Evolutionary conservation across 2,888 invertebrate genomes (phyloP), one percentile per base, ranked within the genome.

Genomic region (Agrilus cyanescens): DNA sequence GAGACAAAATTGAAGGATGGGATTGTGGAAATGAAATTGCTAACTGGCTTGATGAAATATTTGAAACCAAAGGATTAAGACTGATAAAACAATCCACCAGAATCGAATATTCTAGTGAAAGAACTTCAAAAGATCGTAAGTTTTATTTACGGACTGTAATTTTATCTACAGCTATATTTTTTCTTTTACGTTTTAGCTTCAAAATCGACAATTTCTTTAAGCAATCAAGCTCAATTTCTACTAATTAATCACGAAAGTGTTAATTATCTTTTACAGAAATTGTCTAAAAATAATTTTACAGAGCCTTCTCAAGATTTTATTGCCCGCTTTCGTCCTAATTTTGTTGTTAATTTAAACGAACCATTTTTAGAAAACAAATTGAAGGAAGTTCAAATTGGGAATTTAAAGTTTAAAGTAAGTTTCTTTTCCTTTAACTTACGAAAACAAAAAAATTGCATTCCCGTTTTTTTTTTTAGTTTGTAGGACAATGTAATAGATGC

Each of bases 251-350:
- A 74, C 53, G 74, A 82, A 1, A 93, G 91, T 48, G 79, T 91
- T 0, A 65, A 73, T 46, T 84, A 83, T 76, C 65, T 94, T 37
- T 68, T 68, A 43, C 68, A 73, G 39, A 76, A 72, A 62, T 71
- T 85, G 29, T 59, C 69, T 30, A 73, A 76, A 45, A 70, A 71
- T 30, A 55, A 67, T 35, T 71, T 73, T 40, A 63, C 63, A 8
- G 72, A 74, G 42, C 67, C 67, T 53, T 49, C 74, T 33, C 74
- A 78, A 29, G 74, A 76, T 50, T 69, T 89, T 30, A 70, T 85
- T 3, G 72, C 77, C 46, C 73, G 96, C 53, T 96, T 97, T 65
- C 75, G 97, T 57, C 85, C 86, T n/a, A 97, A 97, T 68, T 72
- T 97, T 32, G 74, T 95, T 2, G 72, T 94, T 12, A 77, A 80